Evolutionary conservation across 2,797 vertebrate species (phyloP), one percentile per base, ranked within the genome.

Genomic region (Myotis pilosus): DNA sequence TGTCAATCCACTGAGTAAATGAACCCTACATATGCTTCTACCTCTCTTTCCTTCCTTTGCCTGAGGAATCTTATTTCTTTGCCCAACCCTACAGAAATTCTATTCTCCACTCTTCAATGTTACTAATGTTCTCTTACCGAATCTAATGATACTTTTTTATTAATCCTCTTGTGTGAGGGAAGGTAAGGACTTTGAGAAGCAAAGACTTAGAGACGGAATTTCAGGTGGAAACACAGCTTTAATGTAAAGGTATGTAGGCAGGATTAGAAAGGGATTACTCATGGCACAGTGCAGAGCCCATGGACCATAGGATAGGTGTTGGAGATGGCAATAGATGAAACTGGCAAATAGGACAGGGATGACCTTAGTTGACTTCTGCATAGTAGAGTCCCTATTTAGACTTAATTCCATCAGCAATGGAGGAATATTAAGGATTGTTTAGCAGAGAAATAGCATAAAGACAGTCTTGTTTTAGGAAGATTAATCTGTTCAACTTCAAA

Each of bases 401-500:
- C 9, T 15, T 33, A 71, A 36, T 93, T 92, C 60, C 80, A 15
- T n/a, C 53, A 33, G 49, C 76, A 92, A 22, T 44, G 12, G 25
- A 25, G 2, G 15, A 74, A 83, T 79, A 87, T 47, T 60, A 28
- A 69, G 75, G 69, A 57, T 44, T 76, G 20, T 51, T 84, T 89
- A 91, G 44, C 71, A 75, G 33, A 33, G 10, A 68, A 87, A 23
- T 91, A 20, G 55, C 66, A 91, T 47, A 60, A 38, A 91, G 38
- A 80, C 8, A 66, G 19, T 28, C 11, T 11, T 79, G 49, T 64
- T 95, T 93, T 74, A 83, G 51, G 49, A 96, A 96, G 36, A 83
- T 75, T 36, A 85, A 72, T 86, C 85, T 95, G 72, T 64, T 47
- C 68, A 85, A 75, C 74, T 74, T 95, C 81, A 44, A n/a, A 83